Percentiles rank a stretch among this genome's conserved stretches.
These are phyloP conservation scores for Forficula auricularia DNA, from an alignment of 1,140 invertebrate genomes.

Conservation along the genomic window DNA sequence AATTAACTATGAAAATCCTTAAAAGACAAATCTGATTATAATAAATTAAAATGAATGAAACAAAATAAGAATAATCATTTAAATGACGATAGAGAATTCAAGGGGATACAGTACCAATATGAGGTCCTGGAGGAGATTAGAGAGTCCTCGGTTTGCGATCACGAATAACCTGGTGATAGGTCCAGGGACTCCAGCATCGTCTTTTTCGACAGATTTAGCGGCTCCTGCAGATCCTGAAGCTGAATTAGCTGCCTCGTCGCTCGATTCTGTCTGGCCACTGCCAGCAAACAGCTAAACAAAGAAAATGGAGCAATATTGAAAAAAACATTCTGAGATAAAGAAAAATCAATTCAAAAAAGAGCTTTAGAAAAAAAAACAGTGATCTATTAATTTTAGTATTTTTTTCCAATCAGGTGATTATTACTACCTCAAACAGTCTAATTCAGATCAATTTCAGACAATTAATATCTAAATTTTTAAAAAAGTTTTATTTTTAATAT, in stretches of 20 bases:
- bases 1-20: no score
- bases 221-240: conserved; percentile 31
- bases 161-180: conserved; percentile 68
- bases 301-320: conserved; percentile 16
- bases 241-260: conserved; percentile 36
- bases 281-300: conserved; percentile 58
- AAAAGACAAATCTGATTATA: no score
- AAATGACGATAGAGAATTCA: no score
- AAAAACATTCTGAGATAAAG: conserved; percentile 1
- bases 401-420: no score
- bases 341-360: conserved; percentile 2
- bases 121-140: conserved; percentile 67
- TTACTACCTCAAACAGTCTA: no score
- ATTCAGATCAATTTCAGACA: no score
- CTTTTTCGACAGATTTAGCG: conserved; percentile 28
- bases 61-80: no score
- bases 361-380: conserved; percentile 1
- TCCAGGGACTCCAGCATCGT: conserved; percentile 61
- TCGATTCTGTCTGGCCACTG: conserved; percentile 36
- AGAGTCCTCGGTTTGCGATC: conserved; percentile 62
- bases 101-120: no score
- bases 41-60: no score
- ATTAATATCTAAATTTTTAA: no score
- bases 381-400: no score
- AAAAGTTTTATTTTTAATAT: no score